Conservation (phyloP, 2,888 invertebrate species). For the Formica aserva region DNA sequence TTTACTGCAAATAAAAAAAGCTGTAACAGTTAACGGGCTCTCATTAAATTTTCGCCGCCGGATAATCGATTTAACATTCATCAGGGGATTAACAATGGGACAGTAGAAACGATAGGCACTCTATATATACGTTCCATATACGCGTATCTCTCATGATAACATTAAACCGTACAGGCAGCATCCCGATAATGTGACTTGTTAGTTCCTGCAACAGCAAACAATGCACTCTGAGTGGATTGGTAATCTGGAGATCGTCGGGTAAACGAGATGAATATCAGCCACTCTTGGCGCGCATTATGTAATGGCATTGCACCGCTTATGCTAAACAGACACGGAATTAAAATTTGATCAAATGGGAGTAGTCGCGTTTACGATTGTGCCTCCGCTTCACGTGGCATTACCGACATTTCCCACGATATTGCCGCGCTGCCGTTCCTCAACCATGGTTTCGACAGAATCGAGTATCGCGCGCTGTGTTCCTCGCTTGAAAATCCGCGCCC, state of each 20-base stretch:
- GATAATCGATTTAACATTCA: slow-evolving; percentile 5
- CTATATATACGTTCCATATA: background rate
- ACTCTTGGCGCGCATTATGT: slow-evolving; percentile 41
- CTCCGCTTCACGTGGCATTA: slow-evolving; percentile 57
- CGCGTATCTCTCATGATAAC: slow-evolving; percentile 25
- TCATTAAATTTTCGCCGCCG: background rate
- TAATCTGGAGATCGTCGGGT: slow-evolving; percentile 47
- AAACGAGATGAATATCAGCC: slow-evolving; percentile 53
- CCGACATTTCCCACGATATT: slow-evolving; percentile 67
- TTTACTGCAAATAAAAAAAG: background rate
- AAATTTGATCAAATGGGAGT: slow-evolving; percentile 78
- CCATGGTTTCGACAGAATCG: slow-evolving; percentile 49
- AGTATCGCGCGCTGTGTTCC: slow-evolving; percentile 1
- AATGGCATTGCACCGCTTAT: slow-evolving; percentile 68
- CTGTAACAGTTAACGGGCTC: background rate
- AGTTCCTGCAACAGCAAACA: slow-evolving; percentile 44
- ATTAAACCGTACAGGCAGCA: slow-evolving; percentile 27
- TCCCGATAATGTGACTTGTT: slow-evolving; percentile 48
- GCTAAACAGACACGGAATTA: slow-evolving; percentile 80
- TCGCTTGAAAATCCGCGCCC: slow-evolving; percentile 26
- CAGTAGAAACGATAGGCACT: background rate
- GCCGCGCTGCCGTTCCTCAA: slow-evolving; percentile 30
- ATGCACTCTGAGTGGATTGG: slow-evolving; percentile 56
- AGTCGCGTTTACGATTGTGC: slow-evolving; percentile 76
- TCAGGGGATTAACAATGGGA: slow-evolving; percentile 20